These are phyloP conservation scores for Hipposideros larvatus DNA, from an alignment of 2,797 vertebrate species.

Conservation along the genomic window DNA sequence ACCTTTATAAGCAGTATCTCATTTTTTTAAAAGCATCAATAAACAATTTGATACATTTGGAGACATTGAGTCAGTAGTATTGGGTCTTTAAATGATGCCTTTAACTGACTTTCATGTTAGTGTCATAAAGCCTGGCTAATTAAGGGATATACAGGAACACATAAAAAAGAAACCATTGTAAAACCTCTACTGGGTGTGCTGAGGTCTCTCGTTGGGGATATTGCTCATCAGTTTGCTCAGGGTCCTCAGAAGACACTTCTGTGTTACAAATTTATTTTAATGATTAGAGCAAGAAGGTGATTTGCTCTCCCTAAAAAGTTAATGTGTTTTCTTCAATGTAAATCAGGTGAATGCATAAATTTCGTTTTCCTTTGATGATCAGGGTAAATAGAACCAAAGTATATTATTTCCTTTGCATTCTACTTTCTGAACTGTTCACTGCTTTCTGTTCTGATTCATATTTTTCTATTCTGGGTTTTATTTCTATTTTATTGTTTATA, in stretches of 20 bases:
- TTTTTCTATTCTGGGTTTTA: neutral
- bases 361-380: neutral
- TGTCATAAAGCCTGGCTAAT: neutral
- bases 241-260: neutral
- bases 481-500: conserved; percentile 14
- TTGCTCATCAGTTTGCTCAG: neutral
- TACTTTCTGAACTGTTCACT: neutral
- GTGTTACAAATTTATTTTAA: neutral
- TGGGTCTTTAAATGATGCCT: neutral
- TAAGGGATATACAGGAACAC: neutral
- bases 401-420: neutral
- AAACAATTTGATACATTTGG: neutral
- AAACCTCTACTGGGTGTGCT: neutral
- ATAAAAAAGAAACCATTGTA: neutral
- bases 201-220: neutral
- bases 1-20: neutral
- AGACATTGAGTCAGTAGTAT: neutral
- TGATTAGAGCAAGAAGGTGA: neutral
- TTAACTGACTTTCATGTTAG: neutral
- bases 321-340: neutral
- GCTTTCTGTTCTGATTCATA: neutral
- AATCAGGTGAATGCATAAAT: neutral
- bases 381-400: neutral
- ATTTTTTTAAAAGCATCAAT: neutral
- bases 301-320: neutral